Evolutionary conservation across 1,140 invertebrate species (phyloP).

Genomic region (Drosophila orosa): DNA sequence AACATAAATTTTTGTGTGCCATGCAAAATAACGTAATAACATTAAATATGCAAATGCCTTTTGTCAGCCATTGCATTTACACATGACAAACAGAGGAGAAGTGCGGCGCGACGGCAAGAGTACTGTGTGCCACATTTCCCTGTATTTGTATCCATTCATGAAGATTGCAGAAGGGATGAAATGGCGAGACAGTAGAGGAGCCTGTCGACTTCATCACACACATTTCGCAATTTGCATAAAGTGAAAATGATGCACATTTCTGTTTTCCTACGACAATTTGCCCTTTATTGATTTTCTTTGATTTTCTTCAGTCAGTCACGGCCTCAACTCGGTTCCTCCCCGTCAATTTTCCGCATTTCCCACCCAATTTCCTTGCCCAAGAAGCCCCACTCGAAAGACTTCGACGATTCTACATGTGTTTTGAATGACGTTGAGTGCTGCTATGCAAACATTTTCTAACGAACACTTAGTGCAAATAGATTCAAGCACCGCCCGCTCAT

Average conservation of each 20-base stretch:
- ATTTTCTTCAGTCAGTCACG: conserved; percentile 57
- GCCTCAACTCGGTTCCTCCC: conserved; percentile 4
- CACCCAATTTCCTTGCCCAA: conserved; percentile 38
- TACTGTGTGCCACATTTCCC: conserved; percentile 16
- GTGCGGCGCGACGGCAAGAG: neutral
- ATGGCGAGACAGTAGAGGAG: conserved; percentile 5
- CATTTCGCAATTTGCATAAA: conserved; percentile 81
- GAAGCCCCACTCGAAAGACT: conserved; percentile 37
- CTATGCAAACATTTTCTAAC: conserved; percentile 83
- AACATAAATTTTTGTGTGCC: conserved; percentile 81
- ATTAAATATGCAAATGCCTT: conserved; percentile 83
- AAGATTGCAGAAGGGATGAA: conserved; percentile 24
- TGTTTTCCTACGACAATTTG: conserved; percentile 80
- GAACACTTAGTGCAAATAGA: conserved; percentile 82
- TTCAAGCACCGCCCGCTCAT: conserved; percentile 58
- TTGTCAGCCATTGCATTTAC: conserved; percentile 81
- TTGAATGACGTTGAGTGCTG: conserved; percentile 81
- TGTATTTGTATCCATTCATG: conserved; percentile 55
- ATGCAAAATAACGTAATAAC: conserved; percentile 83
- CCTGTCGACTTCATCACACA: conserved; percentile 74
- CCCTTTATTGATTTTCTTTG: conserved; percentile 81
- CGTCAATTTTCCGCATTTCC: conserved; percentile 20
- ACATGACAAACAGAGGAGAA: conserved; percentile 54
- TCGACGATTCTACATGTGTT: conserved; percentile 72
- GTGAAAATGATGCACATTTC: conserved; percentile 82